These are phyloP conservation scores for Muscicapa comitata DNA, from an alignment of 2,797 vertebrate species.

Conservation along the genomic window DNA sequence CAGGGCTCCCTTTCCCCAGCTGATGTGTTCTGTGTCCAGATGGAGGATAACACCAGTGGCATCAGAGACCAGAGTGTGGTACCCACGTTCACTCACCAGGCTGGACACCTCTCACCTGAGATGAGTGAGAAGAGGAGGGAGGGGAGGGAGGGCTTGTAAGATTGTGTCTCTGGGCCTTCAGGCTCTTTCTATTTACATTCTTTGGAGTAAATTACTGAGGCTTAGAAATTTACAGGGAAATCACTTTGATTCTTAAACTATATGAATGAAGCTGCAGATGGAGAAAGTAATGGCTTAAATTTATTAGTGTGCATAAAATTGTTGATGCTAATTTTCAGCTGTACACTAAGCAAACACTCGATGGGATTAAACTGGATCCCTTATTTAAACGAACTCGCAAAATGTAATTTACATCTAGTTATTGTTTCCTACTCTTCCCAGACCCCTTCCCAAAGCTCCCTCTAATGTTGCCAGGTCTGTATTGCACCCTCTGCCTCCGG, in stretches of 20 bases:
- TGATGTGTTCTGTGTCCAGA: background rate
- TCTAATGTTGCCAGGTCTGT: constrained; percentile 49
- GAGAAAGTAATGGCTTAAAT: constrained; percentile 67
- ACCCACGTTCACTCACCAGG: rapidly evolving
- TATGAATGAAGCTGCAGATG: constrained; percentile 67
- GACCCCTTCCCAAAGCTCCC: constrained; percentile 59
- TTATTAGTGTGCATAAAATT: constrained; percentile 63
- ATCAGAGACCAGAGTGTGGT: rapidly evolving
- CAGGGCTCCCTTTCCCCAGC: background rate
- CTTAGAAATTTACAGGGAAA: constrained; percentile 55
- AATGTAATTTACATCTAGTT: constrained; percentile 62
- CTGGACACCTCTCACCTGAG: background rate
- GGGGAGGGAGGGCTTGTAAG: background rate
- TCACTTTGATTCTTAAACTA: constrained; percentile 53
- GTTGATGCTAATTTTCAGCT: constrained; percentile 66
- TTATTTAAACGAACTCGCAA: constrained; percentile 61
- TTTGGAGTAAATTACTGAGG: constrained; percentile 42
- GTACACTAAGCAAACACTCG: constrained; percentile 47
- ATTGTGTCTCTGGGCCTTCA: background rate
- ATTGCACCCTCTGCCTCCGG: background rate
- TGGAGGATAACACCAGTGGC: background rate
- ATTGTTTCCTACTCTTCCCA: constrained; percentile 4
- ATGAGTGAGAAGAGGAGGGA: background rate
- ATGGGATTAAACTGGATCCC: constrained; percentile 55
- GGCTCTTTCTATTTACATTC: constrained; percentile 48